These are phyloP conservation scores for Pteromalus puparum DNA, from an alignment of 1,140 invertebrate species.

Conservation along the genomic window DNA sequence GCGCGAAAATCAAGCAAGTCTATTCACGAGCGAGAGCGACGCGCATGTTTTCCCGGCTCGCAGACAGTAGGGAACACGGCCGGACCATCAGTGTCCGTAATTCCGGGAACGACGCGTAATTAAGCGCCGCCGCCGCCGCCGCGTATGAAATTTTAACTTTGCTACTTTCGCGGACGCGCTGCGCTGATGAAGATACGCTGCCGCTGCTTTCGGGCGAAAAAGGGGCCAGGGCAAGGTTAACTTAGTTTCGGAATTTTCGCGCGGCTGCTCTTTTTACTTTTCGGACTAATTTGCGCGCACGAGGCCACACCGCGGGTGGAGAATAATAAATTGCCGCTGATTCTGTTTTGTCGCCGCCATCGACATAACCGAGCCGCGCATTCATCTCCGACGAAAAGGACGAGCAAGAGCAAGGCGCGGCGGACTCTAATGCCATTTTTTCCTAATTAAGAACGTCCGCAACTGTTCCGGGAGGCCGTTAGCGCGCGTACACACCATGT, in stretches of 20 bases:
- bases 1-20: no score
- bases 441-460: conserved; percentile 38
- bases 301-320: no score
- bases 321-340: no score
- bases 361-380: no score
- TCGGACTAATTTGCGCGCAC: neutral
- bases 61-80: conserved; percentile 10
- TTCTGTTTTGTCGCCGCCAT: no score
- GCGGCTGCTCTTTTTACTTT: neutral
- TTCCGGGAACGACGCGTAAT: conserved; percentile 31
- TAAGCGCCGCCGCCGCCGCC: conserved; percentile 3
- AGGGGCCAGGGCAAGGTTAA: conserved; percentile 19
- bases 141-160: conserved; percentile 43
- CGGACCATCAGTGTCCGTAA: conserved; percentile 31
- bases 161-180: neutral
- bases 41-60: conserved; percentile 6
- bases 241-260: conserved; percentile 16
- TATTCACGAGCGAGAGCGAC: no score
- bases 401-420: no score
- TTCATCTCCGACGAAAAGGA: no score
- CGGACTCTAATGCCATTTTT: conserved; percentile 25
- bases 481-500: conserved; percentile 21
- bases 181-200: conserved; percentile 38
- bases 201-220: neutral
- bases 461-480: conserved; percentile 12